Evolutionary conservation across 2,797 vertebrate genomes (phyloP).

Genomic region (Nasua narica): DNA sequence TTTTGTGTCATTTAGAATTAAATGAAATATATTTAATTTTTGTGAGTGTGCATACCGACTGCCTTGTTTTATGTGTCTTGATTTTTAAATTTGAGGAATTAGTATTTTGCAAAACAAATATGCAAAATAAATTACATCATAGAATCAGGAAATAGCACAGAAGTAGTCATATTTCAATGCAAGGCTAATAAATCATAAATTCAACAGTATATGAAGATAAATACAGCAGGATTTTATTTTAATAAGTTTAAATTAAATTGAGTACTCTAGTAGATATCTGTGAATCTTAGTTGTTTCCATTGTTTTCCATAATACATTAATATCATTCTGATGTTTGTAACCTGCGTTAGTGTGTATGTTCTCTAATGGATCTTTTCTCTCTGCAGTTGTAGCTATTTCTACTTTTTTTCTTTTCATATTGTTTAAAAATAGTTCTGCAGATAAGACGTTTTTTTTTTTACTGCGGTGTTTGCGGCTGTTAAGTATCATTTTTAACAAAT

Average conservation of each 20-base stretch:
- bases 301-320: background rate
- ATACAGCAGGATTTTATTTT: background rate
- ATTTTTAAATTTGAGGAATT: slow-evolving; percentile 42
- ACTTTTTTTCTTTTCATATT: background rate
- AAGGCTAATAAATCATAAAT: background rate
- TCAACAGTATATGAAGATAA: background rate
- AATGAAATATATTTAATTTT: slow-evolving; percentile 29
- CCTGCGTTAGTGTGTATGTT: background rate
- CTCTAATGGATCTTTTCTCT: slow-evolving; percentile 42
- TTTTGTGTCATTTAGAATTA: background rate
- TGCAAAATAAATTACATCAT: background rate
- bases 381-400: slow-evolving; percentile 46
- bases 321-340: background rate
- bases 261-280: background rate
- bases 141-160: background rate
- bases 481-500: background rate
- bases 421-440: slow-evolving; percentile 18
- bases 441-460: slow-evolving; percentile 10
- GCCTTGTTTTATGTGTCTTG: background rate
- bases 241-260: slow-evolving; percentile 22
- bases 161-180: slow-evolving; percentile 8
- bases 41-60: background rate
- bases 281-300: background rate
- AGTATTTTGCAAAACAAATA: slow-evolving; percentile 7
- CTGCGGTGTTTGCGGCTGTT: background rate